These are phyloP conservation scores for Sciurus niger DNA, from an alignment of 2,113 vertebrate species.

Conservation along the genomic window DNA sequence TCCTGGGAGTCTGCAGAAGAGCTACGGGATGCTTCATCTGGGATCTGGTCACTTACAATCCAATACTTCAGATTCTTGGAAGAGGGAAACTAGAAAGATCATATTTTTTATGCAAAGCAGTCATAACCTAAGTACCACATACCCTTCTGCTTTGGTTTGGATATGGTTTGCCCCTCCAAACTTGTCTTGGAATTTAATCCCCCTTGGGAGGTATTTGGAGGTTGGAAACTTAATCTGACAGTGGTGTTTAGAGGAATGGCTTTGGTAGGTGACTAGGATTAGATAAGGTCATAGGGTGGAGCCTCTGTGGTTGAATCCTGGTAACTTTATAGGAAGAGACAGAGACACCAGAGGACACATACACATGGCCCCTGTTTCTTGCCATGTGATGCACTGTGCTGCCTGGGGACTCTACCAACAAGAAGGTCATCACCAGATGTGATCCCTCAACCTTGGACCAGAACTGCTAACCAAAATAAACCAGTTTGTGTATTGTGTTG, in stretches of 20 bases:
- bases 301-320: not conserved
- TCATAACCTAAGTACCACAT: not conserved
- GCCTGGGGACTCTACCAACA: too few species aligned
- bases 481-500: not conserved
- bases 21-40: not conserved
- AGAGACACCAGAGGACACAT: not conserved
- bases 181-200: not conserved
- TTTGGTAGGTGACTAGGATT: not conserved
- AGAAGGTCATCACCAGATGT: not conserved
- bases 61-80: not conserved
- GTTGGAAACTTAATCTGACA: not conserved
- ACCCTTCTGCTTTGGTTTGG: not conserved
- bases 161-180: not conserved
- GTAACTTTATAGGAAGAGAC: not conserved
- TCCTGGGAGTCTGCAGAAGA: not conserved
- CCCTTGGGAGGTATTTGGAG: not conserved
- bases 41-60: not conserved
- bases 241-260: not conserved
- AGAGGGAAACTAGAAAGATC: not conserved
- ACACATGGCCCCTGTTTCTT: not conserved
- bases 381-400: too few species aligned
- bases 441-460: not conserved
- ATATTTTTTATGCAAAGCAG: not conserved
- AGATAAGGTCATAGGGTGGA: not conserved
- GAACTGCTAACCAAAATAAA: not conserved